Base-by-base conservation (phyloP, 2,113 vertebrate species). In the Cyrtonyx montezumae region DNA sequence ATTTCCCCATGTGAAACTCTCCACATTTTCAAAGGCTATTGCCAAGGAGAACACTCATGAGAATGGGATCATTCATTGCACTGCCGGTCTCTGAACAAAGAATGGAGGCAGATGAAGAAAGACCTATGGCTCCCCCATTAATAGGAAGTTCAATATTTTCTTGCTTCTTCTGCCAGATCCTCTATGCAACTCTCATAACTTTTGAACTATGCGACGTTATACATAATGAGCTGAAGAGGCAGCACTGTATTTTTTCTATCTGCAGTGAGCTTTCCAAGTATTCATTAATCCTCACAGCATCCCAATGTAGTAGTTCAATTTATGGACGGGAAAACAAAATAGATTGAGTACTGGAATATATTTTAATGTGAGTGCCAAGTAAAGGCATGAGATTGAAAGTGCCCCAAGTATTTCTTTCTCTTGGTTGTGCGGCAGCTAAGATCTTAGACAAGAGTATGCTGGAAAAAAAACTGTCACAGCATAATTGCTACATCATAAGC, bases 321-420 rank as follows among this genome's bases (percentile, higher is more conserved):
- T 91, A 95, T 87, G 46, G 89, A 95, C 75, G 65, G 58, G 68
- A 91, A 96, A 95, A 91, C 89, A 96, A 91, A 91, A 87, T 46
- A 94, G 91, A 94, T 25, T 85, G 89, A 90, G 46, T 71, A 80
- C 71, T 9, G 8, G 46, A 58, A 92, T 89, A 51, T 30, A 67
- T 87, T 88, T 87, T 87, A 87, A 79, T 49, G 13, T 11, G 45
- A 89, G 55, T 62, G 74, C 74, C 91, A 93, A 88, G 84, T 55
- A 66, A 58, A 92, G 78, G 66, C 69, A 86, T 28, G 21, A 67
- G 82, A 48, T 15, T 37, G 22, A 79, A 90, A 91, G 37, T 34
- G 67, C 26, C 48, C 61, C 75, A 53, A 53, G 46, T 14, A 51
- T 58, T 67, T 67, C 53, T 16, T 86, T 53, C 70, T 53, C 3